These are phyloP conservation scores for Drosophila albomicans DNA, from an alignment of 1,140 invertebrate species.

Conservation along the genomic window DNA sequence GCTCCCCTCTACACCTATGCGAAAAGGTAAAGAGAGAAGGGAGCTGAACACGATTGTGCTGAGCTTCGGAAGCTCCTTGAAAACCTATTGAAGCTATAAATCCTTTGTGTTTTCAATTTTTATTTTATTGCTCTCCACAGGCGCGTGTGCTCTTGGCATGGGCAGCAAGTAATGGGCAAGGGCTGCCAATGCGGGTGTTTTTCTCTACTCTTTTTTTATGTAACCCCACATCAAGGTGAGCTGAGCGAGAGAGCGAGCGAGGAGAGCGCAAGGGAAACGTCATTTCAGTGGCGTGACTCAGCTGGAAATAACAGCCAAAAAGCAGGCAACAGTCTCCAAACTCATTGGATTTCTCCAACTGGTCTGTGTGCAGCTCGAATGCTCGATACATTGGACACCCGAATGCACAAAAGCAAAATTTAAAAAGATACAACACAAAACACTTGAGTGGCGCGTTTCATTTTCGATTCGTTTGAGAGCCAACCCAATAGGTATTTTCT, in stretches of 20 bases:
- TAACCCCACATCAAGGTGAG: slow-evolving; percentile 12
- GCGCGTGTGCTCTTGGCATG: slow-evolving; percentile 42
- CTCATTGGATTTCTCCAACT: slow-evolving; percentile 40
- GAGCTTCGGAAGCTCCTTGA: slow-evolving; percentile 79
- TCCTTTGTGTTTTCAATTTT: slow-evolving; percentile 84
- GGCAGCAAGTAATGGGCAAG: slow-evolving; percentile 16
- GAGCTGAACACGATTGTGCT: slow-evolving; percentile 56
- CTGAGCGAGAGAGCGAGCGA: background rate
- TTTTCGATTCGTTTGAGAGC: slow-evolving; percentile 30
- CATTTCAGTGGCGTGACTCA: slow-evolving; percentile 43
- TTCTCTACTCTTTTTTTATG: background rate
- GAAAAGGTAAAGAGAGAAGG: slow-evolving; percentile 26
- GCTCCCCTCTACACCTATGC: slow-evolving; percentile 31
- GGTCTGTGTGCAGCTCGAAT: slow-evolving; percentile 17
- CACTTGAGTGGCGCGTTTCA: slow-evolving; percentile 60
- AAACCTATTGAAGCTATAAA: slow-evolving; percentile 84
- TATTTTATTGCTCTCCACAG: slow-evolving; percentile 81
- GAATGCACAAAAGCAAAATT: slow-evolving; percentile 67
- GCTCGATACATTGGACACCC: slow-evolving; percentile 44
- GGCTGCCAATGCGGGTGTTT: slow-evolving; percentile 2
- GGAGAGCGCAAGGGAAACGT: background rate
- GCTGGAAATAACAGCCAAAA: slow-evolving; percentile 51
- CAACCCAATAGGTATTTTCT: slow-evolving; percentile 15
- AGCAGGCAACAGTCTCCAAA: slow-evolving; percentile 38
- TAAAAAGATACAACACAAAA: slow-evolving; percentile 76